phyloP scores from a whole-genome alignment of 2,888 invertebrate genomes.

The Megamerina dolium region DNA sequence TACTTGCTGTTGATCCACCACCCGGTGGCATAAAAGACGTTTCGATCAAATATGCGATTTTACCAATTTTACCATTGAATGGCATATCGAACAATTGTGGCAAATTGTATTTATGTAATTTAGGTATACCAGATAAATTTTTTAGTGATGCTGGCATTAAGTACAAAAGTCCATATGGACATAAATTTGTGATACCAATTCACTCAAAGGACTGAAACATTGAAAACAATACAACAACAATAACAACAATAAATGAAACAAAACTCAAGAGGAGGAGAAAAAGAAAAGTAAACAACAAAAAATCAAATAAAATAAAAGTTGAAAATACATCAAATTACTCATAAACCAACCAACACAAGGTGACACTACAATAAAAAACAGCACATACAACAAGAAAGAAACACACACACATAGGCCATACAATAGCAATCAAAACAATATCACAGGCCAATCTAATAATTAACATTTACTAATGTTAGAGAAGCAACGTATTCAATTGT shows the following conservation, averaged over 20 bases:
- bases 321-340: no score
- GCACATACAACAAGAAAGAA: no score
- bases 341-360: no score
- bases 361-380: no score
- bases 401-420: no score
- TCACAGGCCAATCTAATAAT: no score
- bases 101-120: constrained; percentile 77
- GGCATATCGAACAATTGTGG: constrained; percentile 58
- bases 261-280: no score
- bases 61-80: constrained; percentile 65
- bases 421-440: no score
- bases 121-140: constrained; percentile 72
- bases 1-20: constrained; percentile 72
- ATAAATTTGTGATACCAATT: constrained; percentile 73
- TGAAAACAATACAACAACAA: background rate
- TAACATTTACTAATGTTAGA: no score
- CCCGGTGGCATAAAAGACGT: constrained; percentile 58
- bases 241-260: background rate
- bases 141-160: constrained; percentile 69
- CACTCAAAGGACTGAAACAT: constrained; percentile 52
- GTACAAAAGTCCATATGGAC: constrained; percentile 80
- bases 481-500: no score
- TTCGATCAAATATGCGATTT: constrained; percentile 61
- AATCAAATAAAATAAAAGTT: no score
- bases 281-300: no score